phyloP scores from a whole-genome alignment of 1,140 invertebrate species.

The Danaus melanippus region DNA sequence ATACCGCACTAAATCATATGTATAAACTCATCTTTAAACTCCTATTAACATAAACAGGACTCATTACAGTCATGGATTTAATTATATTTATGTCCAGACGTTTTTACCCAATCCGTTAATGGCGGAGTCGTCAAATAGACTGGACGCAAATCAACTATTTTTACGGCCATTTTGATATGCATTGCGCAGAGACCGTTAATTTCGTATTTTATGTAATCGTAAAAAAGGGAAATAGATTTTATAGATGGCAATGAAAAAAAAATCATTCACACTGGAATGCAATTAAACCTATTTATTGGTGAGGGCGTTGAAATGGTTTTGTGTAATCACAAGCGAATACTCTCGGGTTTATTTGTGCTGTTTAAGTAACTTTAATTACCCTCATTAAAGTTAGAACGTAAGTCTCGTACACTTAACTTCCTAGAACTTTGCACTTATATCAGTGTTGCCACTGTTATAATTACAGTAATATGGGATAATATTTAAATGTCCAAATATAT shows the following conservation, averaged over 20 bases:
- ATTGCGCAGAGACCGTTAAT: conserved; percentile 23
- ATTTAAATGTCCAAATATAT: no score
- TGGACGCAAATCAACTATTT: conserved; percentile 18
- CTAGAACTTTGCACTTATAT: not conserved
- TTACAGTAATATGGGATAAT: no score
- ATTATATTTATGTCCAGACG: not conserved
- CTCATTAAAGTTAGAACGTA: no score
- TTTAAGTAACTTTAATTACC: no score
- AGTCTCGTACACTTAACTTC: no score
- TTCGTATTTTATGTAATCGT: conserved; percentile 33
- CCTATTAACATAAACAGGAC: no score
- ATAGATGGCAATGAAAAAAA: conserved; percentile 21
- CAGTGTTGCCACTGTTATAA: not conserved
- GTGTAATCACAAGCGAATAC: no score
- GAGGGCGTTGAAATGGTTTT: no score
- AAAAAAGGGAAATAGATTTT: conserved; percentile 23
- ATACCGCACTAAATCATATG: no score
- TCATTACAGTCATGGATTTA: no score
- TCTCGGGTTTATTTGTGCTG: no score
- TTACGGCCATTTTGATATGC: conserved; percentile 28
- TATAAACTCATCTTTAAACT: no score
- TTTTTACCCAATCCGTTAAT: not conserved
- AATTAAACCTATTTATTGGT: conserved; percentile 4
- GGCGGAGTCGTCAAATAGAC: conserved; percentile 1
- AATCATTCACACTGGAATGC: not conserved